phyloP scores from a whole-genome alignment of 2,797 vertebrate species.

The Valencia hispanica region DNA sequence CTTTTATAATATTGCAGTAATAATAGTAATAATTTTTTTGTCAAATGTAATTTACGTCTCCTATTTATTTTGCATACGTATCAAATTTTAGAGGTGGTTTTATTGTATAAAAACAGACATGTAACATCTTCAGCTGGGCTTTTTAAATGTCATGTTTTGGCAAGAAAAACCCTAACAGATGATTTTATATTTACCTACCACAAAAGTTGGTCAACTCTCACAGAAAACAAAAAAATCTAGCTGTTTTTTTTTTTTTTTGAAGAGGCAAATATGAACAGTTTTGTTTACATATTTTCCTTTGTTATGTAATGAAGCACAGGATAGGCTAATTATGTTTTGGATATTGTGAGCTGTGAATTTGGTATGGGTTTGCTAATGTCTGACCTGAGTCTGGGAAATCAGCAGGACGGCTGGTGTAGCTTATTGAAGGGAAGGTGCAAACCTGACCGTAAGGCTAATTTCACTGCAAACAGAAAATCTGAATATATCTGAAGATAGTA shows the following conservation, averaged over 20 bases:
- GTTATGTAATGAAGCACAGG: neutral
- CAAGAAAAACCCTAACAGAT: neutral
- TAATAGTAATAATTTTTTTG: neutral
- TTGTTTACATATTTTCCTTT: neutral
- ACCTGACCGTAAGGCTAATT: neutral
- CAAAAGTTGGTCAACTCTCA: neutral
- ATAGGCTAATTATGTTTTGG: neutral
- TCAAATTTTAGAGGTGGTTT: neutral
- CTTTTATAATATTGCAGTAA: neutral
- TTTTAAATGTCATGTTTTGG: neutral
- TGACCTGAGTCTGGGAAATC: neutral
- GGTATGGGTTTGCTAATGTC: no score
- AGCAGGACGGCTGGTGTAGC: neutral
- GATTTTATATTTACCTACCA: neutral
- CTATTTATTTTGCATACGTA: neutral
- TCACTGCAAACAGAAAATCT: neutral
- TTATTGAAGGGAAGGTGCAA: neutral
- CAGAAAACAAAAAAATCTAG: neutral
- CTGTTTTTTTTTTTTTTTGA: no score
- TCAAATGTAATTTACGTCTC: neutral
- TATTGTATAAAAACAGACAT: neutral
- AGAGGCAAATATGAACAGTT: neutral
- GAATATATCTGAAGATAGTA: conserved; percentile 4
- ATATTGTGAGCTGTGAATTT: neutral
- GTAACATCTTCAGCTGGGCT: neutral